Evolutionary conservation across 2,113 vertebrate genomes (phyloP), one percentile per base, ranked within the genome.

Genomic region (Xiphorhynchus elegans): DNA sequence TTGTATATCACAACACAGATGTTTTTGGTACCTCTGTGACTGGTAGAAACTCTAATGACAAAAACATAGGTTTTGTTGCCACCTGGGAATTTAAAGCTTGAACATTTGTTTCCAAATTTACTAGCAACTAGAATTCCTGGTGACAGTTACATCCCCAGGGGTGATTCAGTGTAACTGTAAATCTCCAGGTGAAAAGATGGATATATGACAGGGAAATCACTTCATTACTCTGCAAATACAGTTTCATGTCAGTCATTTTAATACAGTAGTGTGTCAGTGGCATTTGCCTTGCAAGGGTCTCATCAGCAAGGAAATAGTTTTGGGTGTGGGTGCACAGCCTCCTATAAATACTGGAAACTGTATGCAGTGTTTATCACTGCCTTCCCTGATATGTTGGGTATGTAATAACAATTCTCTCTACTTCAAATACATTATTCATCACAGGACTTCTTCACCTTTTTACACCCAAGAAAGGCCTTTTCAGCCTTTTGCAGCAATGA

Each of bases 141-240:
- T 76, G 84, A 85, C 93, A 95, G 91, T 66, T 79, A 49, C 29
- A 68, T 21, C 53, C 86, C 60, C 21, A 63, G 46, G 62, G 77
- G 21, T 72, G 49, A 64, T 96, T 75, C 26, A 26, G 13, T n/a
- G 21, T 29, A 24, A 75, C 42, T 47, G 46, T 44, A 83, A 87
- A 62, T 50, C 35, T 92, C 53, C 5, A 40, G 64, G 16, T 79
- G 81, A 95, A 70, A 62, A 87, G 42, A 76, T 72, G 31, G 75
- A 86, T 88, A 49, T 58, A 52, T 86, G 88, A 94, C 81, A 95
- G 74, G 86, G 33, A 80, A 86, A 91, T 91, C 35, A 90, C 72
- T 93, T 91, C 33, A 75, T 87, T 89, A 37, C 64, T 84, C 73
- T 79, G 79, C 82, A 95, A 90, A 95, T 56, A 47, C 12, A 85